phyloP scores from a whole-genome alignment of 2,797 vertebrate genomes.

The Gila robusta region DNA sequence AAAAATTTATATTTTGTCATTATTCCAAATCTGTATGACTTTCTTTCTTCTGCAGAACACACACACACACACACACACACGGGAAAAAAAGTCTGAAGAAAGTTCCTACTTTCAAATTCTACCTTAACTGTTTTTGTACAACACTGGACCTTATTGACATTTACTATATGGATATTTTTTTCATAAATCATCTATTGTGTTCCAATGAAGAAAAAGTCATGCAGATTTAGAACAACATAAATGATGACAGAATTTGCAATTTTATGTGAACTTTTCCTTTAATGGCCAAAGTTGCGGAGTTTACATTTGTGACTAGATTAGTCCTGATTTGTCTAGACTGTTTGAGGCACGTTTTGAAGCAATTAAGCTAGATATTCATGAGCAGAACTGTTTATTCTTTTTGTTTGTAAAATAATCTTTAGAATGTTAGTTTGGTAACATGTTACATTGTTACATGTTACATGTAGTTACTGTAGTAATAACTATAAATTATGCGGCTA shows the following conservation, averaged over 20 bases:
- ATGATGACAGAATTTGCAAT: not conserved
- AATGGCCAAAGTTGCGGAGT: not conserved
- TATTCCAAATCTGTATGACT: not conserved
- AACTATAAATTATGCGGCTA: too few species aligned
- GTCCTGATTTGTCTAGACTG: not conserved
- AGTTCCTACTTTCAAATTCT: not conserved
- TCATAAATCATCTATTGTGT: not conserved
- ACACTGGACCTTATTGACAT: not conserved
- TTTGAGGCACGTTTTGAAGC: not conserved
- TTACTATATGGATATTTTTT: not conserved
- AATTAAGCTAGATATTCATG: not conserved
- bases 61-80: not conserved
- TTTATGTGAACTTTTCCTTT: not conserved
- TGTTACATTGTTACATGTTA: too few species aligned
- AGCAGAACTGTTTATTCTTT: not conserved
- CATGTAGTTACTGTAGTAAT: too few species aligned
- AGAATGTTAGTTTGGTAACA: not conserved
- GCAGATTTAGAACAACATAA: not conserved
- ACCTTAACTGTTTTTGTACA: not conserved
- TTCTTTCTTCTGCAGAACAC: not conserved
- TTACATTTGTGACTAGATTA: not conserved
- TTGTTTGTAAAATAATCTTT: not conserved
- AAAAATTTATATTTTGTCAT: not conserved
- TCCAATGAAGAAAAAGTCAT: not conserved
- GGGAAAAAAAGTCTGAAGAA: too few species aligned